Evolutionary conservation across 2,888 invertebrate species (phyloP).

Genomic region (Geophilus truncorum): DNA sequence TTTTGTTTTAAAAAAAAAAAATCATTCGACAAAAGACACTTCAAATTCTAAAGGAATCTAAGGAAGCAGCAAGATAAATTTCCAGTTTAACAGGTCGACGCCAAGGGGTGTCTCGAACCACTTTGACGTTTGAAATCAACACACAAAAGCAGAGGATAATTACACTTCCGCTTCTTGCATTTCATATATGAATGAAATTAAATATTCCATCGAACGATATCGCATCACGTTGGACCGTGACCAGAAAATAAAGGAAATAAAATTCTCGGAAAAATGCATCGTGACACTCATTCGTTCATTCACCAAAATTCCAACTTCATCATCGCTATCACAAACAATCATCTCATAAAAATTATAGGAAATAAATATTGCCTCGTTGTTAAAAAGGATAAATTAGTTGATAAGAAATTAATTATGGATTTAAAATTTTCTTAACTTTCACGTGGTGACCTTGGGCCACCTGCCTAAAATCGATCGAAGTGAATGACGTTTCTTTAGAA

Average conservation of each 20-base stretch:
- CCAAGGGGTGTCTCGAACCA: neutral
- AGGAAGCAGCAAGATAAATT: neutral
- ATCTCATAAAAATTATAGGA: neutral
- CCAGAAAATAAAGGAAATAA: neutral
- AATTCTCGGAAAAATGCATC: neutral
- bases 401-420: neutral
- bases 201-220: neutral
- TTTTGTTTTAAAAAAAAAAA: no score
- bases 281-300: neutral
- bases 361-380: neutral
- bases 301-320: neutral
- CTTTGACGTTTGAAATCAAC: neutral
- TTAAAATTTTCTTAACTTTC: neutral
- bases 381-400: neutral
- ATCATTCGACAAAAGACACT: neutral
- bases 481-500: neutral
- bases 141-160: neutral
- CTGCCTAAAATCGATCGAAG: neutral
- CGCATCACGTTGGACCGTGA: neutral
- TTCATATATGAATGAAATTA: neutral
- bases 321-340: neutral
- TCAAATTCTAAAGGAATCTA: neutral
- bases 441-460: neutral
- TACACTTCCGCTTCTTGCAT: neutral
- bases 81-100: neutral